Base-by-base conservation (phyloP, 2,113 vertebrate genomes). In the Zingel zingel region DNA sequence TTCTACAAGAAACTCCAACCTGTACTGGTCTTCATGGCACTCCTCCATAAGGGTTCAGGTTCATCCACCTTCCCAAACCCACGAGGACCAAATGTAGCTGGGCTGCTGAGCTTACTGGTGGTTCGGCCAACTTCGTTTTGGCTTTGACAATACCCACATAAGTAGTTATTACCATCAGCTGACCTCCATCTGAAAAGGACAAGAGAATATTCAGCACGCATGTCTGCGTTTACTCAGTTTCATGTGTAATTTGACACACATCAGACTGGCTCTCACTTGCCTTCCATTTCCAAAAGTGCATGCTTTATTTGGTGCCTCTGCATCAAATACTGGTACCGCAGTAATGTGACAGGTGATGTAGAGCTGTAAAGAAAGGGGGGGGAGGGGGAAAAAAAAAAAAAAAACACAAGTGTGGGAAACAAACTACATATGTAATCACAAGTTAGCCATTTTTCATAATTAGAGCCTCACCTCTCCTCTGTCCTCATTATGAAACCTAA, bases 321-420 rank as follows among this genome's bases (percentile, higher is more conserved):
- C 74, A 50, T 90, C 78, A 13, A 77, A 73, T 10, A 84, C 54
- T 0, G 91, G 89, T 2, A 88, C 85, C 6, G 93, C 94, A 15
- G 14, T 89, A 56, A 95, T 19, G n/a, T 70, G 82, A 47, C 94
- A 95, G 3, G 93, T 91, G 84, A 95, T 79, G 81, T 92, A 95
- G 77, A 95, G 75, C 94, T 94, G 80, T 3, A 16, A n/a, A 61
- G 27, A 33, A 4, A 1, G 3, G 33, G 33, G 30, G n/a, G n/a
- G n/a, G n/a, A n/a, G n/a, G n/a, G n/a, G n/a, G n/a, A n/a, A n/a
- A n/a, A n/a, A n/a, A 5, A 6, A 25, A 14, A 5, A 0, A 8
- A 27, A 50, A 36, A 23, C 12, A 2, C 0, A 43, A 14, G 21
- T 43, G 19, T 64, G 4, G 33, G 19, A 19, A 54, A 14, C 0